Evolutionary conservation across 2,888 invertebrate species (phyloP), one percentile per base, ranked within the genome.

Genomic region (Limnephilus auricula): DNA sequence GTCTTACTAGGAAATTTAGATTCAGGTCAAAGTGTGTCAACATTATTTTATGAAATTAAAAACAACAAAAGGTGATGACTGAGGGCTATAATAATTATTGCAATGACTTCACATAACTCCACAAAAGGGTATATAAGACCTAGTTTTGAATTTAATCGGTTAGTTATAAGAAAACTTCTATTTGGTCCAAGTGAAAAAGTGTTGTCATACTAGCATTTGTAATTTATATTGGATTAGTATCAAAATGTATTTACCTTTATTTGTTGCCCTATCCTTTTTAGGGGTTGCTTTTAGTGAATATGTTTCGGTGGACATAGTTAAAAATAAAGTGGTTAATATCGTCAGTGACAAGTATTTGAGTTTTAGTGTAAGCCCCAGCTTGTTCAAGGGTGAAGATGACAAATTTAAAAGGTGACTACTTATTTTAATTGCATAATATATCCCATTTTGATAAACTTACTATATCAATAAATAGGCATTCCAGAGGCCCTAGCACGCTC

Each of bases 261-360:
- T 90, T 37, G 32, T 82, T 6, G 32, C 65, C 9, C 15, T 82
- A 1, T 50, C 65, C 50, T 15, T 86, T 40, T 86, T 86, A 2
- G 79, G 78, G 12, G 13, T 34, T 9, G 31, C 65, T 18, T 37
- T 79, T 45, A 79, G 94, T 1, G 95, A 96, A 87, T 96, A 97
- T 18, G 95, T 96, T 37, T 94, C 94, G 89, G 96, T 97, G 90
- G 96, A 96, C 93, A 95, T 98, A 79, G 96, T 96, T 92, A 96
- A 96, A 0, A 97, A 97, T 93, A 96, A 96, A 92, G 96, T 97
- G 37, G 94, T 97, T 10, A 96, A 98, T 93, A 94, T 96, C 92
- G 97, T 98, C 2, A 97, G 97, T 93, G 97, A 96, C 89, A 96
- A 96, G 94, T 98, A 98, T 94, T 94, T 98, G 25, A 98, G 98